These are phyloP conservation scores for Poecilia gillii DNA, from an alignment of 2,797 vertebrate genomes.

Conservation along the genomic window DNA sequence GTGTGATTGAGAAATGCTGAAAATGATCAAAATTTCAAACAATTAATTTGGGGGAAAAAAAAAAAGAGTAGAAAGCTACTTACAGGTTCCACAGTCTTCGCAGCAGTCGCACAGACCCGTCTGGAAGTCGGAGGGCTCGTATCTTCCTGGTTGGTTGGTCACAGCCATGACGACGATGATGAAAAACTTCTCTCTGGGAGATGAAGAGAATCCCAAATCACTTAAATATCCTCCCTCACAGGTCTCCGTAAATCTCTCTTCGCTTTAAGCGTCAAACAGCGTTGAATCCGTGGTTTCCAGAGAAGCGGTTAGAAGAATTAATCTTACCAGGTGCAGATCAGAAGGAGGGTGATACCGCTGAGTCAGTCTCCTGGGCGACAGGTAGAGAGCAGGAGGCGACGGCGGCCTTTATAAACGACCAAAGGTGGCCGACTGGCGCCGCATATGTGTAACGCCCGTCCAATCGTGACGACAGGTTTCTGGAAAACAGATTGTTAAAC, in stretches of 20 bases:
- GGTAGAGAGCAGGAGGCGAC: background rate
- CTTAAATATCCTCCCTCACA: background rate
- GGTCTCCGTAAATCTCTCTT: background rate
- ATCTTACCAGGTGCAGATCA: constrained; percentile 52
- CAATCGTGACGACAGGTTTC: background rate
- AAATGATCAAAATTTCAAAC: too few relatives aligned
- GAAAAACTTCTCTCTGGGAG: constrained; percentile 7
- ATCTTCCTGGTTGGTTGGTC: constrained; percentile 71
- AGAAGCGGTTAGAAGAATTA: constrained; percentile 8
- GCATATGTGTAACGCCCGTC: background rate
- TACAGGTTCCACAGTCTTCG: constrained; percentile 80
- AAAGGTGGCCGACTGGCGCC: background rate
- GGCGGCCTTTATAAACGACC: constrained; percentile 4
- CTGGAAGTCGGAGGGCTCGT: constrained; percentile 73
- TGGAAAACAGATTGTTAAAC: background rate
- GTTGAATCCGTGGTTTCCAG: background rate
- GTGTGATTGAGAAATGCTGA: too few relatives aligned
- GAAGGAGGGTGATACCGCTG: background rate
- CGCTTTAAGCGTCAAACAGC: constrained; percentile 11
- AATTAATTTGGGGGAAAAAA: too few relatives aligned
- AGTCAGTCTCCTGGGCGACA: background rate
- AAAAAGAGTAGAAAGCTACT: constrained; percentile 49
- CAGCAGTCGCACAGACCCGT: constrained; percentile 74
- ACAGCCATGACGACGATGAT: constrained; percentile 65
- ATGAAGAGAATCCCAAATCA: constrained; percentile 11